Percentiles rank a stretch among this genome's conserved stretches.
Evolutionary conservation across 2,113 vertebrate species (phyloP).

Genomic region (Uropsilus gracilis): DNA sequence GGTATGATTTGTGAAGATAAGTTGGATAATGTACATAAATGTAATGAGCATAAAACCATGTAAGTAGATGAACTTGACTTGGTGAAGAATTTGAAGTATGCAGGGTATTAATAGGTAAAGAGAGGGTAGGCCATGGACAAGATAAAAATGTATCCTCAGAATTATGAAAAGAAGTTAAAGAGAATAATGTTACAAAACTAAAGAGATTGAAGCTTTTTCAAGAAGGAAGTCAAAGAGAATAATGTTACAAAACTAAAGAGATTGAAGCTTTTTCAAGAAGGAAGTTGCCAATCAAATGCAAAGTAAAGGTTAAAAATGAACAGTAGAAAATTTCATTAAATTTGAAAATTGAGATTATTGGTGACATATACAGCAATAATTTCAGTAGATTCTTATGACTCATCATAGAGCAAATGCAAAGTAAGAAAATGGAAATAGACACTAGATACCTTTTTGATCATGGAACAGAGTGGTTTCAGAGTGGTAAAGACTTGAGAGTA

Average conservation of each 20-base stretch:
- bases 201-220: no score
- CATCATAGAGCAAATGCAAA: background rate
- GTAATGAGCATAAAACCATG: background rate
- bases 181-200: background rate
- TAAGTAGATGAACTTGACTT: background rate
- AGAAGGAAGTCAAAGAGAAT: background rate
- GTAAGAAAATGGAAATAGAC: background rate
- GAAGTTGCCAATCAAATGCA: background rate
- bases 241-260: background rate
- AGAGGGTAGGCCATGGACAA: rapidly evolving
- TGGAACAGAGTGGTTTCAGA: background rate
- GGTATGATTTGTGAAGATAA: no score
- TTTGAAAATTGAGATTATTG: background rate
- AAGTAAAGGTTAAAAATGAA: background rate
- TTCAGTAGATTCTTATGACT: background rate
- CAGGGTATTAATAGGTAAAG: background rate
- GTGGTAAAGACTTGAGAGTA: background rate
- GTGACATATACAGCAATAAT: background rate
- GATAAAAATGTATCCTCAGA: background rate
- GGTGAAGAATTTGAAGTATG: background rate
- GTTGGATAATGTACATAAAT: background rate
- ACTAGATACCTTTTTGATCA: background rate
- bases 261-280: background rate
- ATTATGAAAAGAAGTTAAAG: background rate
- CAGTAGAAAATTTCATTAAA: background rate